These are phyloP conservation scores for Oncorhynchus gorbuscha DNA, from an alignment of 2,113 vertebrate genomes.

Conservation along the genomic window DNA sequence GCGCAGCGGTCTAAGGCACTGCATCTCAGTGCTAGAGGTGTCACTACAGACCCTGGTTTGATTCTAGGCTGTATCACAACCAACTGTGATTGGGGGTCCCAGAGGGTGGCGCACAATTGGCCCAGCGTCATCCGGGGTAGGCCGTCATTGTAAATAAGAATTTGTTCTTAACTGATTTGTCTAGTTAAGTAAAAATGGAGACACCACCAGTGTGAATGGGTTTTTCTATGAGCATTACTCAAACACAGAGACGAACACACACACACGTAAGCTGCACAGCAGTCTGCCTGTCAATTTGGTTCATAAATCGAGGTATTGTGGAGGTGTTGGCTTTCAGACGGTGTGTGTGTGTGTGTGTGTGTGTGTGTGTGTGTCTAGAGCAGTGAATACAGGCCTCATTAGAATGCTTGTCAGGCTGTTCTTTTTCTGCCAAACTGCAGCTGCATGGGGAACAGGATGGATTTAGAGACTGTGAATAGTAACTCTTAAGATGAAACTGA, in stretches of 20 bases:
- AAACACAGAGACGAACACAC: slow-evolving; percentile 5
- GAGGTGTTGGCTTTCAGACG: slow-evolving; percentile 22
- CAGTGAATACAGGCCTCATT: slow-evolving; percentile 66
- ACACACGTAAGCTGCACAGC: not conserved
- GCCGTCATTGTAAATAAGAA: no score
- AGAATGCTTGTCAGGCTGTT: slow-evolving; percentile 64
- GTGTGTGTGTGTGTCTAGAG: slow-evolving; percentile 37
- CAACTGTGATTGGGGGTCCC: no score
- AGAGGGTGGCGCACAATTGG: no score
- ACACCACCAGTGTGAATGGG: not conserved
- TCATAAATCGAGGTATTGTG: slow-evolving; percentile 26
- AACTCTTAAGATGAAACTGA: slow-evolving; percentile 17
- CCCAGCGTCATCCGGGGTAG: no score
- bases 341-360: slow-evolving; percentile 9
- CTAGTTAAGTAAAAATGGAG: not conserved
- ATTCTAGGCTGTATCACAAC: no score
- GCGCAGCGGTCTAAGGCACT: no score
- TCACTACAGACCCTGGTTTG: no score
- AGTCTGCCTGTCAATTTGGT: not conserved
- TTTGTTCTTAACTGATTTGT: no score
- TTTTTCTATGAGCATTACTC: slow-evolving; percentile 4
- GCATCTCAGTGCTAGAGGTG: no score
- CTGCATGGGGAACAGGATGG: slow-evolving; percentile 4
- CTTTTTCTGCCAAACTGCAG: slow-evolving; percentile 41
- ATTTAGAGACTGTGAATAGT: not conserved